Percentiles rank a stretch among this genome's conserved stretches.
phyloP scores from a whole-genome alignment of 2,797 vertebrate species.

The Artibeus lituratus region DNA sequence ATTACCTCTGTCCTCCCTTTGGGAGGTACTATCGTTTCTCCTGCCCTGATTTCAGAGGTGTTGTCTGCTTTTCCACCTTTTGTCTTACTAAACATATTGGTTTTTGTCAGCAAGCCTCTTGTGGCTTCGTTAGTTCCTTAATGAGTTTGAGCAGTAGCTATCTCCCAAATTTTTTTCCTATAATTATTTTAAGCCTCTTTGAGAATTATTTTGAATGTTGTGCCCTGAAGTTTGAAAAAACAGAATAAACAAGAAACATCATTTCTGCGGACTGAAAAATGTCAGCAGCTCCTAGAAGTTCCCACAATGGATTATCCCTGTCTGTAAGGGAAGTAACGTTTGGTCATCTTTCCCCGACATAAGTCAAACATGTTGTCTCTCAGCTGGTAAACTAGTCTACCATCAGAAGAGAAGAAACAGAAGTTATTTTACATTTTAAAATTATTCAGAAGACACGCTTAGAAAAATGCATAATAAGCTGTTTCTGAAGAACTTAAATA shows the following conservation, averaged over 20 bases:
- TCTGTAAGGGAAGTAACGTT: background rate
- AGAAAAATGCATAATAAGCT: background rate
- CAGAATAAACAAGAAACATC: background rate
- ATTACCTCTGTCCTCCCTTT: background rate
- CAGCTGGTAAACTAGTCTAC: background rate
- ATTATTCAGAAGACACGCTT: background rate
- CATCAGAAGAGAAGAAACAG: background rate
- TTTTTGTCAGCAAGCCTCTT: background rate
- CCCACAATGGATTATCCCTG: background rate
- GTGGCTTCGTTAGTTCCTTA: background rate
- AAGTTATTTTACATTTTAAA: background rate
- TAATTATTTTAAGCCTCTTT: background rate
- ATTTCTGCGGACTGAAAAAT: background rate
- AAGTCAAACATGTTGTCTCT: background rate
- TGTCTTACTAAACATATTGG: background rate
- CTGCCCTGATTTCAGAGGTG: background rate
- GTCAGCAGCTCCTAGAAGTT: background rate
- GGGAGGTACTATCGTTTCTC: background rate
- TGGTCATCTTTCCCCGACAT: background rate
- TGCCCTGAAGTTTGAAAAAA: background rate
- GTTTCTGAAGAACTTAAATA: conserved; percentile 4
- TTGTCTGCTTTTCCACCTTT: background rate
- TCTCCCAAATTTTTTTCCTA: background rate
- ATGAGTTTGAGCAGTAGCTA: background rate
- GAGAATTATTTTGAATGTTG: background rate